These are phyloP conservation scores for Andrena bicolor DNA, from an alignment of 2,888 invertebrate species.

Conservation along the genomic window DNA sequence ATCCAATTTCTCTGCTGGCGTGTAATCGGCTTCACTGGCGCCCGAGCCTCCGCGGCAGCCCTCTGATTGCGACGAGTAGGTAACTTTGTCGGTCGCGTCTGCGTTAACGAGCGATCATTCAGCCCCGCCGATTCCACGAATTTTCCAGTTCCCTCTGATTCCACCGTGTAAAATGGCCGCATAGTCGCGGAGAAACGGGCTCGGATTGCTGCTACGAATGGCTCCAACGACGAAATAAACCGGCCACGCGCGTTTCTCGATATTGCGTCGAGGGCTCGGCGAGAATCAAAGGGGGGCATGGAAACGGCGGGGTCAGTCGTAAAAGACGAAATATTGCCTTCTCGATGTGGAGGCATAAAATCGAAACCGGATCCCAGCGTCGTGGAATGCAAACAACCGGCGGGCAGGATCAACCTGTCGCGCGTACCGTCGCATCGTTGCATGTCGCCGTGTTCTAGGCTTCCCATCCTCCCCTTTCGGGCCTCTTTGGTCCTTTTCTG, in stretches of 20 bases:
- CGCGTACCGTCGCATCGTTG: background rate
- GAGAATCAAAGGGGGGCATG: background rate
- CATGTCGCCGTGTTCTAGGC: background rate
- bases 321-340: constrained; percentile 78
- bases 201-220: background rate
- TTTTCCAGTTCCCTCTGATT: background rate
- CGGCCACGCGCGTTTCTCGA: background rate
- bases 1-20: constrained; percentile 9
- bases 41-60: constrained; percentile 3
- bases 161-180: background rate
- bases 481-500: constrained; percentile 11
- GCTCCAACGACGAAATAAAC: background rate
- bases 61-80: constrained; percentile 42
- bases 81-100: constrained; percentile 1
- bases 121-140: background rate
- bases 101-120: background rate
- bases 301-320: constrained; percentile 45
- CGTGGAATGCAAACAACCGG: constrained; percentile 72
- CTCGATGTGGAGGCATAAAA: constrained; percentile 78
- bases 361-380: constrained; percentile 78
- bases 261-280: background rate
- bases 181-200: background rate
- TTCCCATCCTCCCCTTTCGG: background rate
- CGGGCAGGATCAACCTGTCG: constrained; percentile 67
- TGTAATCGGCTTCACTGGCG: constrained; percentile 53